These are phyloP conservation scores for Acleris emargana DNA, from an alignment of 2,888 invertebrate genomes.

Conservation along the genomic window DNA sequence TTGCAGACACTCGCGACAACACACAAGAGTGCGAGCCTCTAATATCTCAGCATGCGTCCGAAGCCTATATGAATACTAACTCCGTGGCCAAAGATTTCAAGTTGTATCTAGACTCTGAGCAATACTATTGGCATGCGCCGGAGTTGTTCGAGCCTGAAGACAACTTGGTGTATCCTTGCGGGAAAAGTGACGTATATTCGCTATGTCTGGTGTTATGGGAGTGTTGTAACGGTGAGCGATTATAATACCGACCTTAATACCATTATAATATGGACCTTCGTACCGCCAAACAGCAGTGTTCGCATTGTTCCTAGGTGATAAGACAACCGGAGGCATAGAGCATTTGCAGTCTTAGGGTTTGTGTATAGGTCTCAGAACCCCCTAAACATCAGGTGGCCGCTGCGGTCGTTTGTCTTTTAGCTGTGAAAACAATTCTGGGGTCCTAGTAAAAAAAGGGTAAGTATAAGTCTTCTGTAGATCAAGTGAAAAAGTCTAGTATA, in stretches of 20 bases:
- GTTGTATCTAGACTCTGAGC: conserved; percentile 51
- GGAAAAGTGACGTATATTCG: conserved; percentile 73
- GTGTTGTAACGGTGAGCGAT: conserved; percentile 69
- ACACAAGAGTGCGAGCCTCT: conserved; percentile 63
- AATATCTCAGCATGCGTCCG: conserved; percentile 63
- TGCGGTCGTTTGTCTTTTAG: too few relatives aligned
- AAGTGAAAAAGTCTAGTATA: too few relatives aligned
- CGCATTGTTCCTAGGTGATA: too few relatives aligned
- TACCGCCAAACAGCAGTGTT: too few relatives aligned
- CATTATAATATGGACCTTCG: too few relatives aligned
- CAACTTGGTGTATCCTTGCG: conserved; percentile 65
- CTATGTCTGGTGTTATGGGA: conserved; percentile 73
- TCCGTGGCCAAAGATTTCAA: conserved; percentile 59
- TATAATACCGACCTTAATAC: background rate
- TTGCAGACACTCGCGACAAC: conserved; percentile 56
- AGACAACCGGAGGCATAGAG: too few relatives aligned
- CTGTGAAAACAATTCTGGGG: too few relatives aligned
- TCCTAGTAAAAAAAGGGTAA: too few relatives aligned
- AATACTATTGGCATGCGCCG: conserved; percentile 75
- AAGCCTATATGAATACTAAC: conserved; percentile 56
- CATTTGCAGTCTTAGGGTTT: too few relatives aligned
- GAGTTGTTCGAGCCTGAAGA: conserved; percentile 67
- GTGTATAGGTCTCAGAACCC: too few relatives aligned
- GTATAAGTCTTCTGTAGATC: too few relatives aligned
- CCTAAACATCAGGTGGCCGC: too few relatives aligned